Percentiles rank a stretch among this genome's conserved stretches.
These are phyloP conservation scores for Morinoia aosen DNA, from an alignment of 2,888 invertebrate species.

Conservation along the genomic window DNA sequence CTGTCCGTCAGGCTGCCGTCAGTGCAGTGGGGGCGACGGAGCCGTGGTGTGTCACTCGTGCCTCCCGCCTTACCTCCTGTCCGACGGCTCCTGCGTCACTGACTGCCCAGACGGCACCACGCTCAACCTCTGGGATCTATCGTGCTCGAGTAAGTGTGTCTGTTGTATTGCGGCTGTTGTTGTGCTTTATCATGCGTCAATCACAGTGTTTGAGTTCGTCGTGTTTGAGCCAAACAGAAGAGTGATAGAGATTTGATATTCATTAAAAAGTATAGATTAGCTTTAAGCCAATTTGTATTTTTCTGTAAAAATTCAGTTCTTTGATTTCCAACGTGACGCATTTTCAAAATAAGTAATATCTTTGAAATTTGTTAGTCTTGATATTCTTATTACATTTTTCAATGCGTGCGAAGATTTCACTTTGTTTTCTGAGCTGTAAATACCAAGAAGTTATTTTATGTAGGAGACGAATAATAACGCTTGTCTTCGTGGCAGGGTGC, in stretches of 20 bases:
- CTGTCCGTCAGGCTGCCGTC: constrained; percentile 62
- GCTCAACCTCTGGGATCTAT: constrained; percentile 65
- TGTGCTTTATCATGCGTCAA: not conserved
- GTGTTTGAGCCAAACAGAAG: not conserved
- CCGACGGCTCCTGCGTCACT: constrained; percentile 60
- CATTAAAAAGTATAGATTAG: not conserved
- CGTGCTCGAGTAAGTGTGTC: constrained; percentile 61
- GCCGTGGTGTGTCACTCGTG: constrained; percentile 58
- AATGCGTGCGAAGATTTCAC: not conserved
- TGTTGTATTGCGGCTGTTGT: not conserved
- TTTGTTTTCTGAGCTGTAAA: not conserved
- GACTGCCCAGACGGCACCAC: constrained; percentile 60
- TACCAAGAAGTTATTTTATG: not conserved
- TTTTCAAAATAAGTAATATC: not conserved
- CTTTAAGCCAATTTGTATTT: not conserved
- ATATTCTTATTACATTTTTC: not conserved
- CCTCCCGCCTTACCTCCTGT: constrained; percentile 61
- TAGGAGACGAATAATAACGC: not conserved
- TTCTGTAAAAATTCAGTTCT: too few relatives aligned
- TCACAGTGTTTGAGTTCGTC: too few relatives aligned
- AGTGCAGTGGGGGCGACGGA: constrained; percentile 50
- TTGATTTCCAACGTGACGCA: too few relatives aligned
- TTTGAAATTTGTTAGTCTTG: not conserved
- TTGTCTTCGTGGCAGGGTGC: constrained; percentile 59
- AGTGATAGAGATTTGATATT: not conserved